phyloP scores from a whole-genome alignment of 2,888 invertebrate genomes.

The Venustoraphidia nigricollis region DNA sequence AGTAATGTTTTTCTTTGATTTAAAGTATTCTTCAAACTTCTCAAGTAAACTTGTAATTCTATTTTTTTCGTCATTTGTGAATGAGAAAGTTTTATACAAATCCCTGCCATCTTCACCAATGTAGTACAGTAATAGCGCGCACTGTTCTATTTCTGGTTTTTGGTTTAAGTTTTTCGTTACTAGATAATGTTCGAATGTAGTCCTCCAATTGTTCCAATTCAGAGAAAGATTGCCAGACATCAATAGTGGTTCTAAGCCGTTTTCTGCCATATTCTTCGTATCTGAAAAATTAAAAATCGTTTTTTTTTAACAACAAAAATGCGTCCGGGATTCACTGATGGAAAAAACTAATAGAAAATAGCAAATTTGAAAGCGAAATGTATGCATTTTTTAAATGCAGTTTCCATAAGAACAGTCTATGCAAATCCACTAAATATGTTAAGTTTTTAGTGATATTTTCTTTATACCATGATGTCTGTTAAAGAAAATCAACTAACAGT shows the following conservation, averaged over 20 bases:
- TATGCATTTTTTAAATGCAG: too few relatives aligned
- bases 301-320: too few relatives aligned
- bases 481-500: too few relatives aligned
- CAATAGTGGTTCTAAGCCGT: background rate
- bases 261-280: too few relatives aligned
- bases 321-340: too few relatives aligned
- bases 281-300: too few relatives aligned
- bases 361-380: too few relatives aligned
- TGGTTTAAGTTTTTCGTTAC: constrained; percentile 12
- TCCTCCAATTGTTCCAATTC: constrained; percentile 13
- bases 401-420: too few relatives aligned
- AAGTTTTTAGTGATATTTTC: too few relatives aligned
- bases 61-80: constrained; percentile 10
- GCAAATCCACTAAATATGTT: too few relatives aligned
- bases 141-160: constrained; percentile 12
- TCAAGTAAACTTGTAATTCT: constrained; percentile 9
- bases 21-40: constrained; percentile 14
- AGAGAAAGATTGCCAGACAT: constrained; percentile 11
- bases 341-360: too few relatives aligned
- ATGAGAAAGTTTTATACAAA: constrained; percentile 13
- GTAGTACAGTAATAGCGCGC: constrained; percentile 14
- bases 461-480: too few relatives aligned
- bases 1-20: constrained; percentile 12
- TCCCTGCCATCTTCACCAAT: constrained; percentile 14
- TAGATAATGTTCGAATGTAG: constrained; percentile 12